Evolutionary conservation across 2,797 vertebrate genomes (phyloP).

Genomic region (Pangasius sanitwongsei): DNA sequence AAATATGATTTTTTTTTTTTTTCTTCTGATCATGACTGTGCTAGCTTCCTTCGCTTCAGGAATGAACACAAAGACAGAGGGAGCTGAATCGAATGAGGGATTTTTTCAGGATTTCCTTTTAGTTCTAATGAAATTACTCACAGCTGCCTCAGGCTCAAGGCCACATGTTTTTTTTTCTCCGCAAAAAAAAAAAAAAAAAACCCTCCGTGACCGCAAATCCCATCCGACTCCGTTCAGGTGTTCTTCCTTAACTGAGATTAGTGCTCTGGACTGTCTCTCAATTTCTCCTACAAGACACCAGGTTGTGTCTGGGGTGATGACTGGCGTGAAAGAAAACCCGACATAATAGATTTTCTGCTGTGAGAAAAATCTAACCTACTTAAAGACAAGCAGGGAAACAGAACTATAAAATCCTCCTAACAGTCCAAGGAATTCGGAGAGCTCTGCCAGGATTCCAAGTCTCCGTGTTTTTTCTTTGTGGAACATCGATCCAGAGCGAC

Average conservation of each 20-base stretch:
- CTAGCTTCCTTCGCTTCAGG: constrained; percentile 9
- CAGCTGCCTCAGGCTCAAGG: constrained; percentile 39
- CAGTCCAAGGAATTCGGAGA: constrained; percentile 48
- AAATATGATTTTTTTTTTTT: neutral
- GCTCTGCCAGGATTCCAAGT: constrained; percentile 46
- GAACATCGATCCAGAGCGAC: constrained; percentile 41
- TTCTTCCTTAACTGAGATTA: neutral
- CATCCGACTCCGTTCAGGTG: constrained; percentile 34
- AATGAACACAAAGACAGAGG: constrained; percentile 30
- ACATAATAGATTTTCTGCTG: constrained; percentile 8
- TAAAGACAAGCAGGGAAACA: constrained; percentile 28
- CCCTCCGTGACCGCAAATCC: neutral
- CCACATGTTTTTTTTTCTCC: constrained; percentile 26
- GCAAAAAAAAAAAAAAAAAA: neutral
- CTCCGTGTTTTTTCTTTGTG: constrained; percentile 19
- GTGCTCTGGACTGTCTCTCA: neutral
- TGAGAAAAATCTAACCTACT: constrained; percentile 27
- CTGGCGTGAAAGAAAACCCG: neutral
- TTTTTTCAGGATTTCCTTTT: constrained; percentile 43
- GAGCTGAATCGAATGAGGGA: constrained; percentile 4
- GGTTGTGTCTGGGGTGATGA: neutral
- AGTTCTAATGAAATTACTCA: constrained; percentile 51
- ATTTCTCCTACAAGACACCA: neutral
- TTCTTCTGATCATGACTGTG: neutral
- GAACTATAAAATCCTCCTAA: constrained; percentile 35